phyloP scores from a whole-genome alignment of 2,797 vertebrate genomes.

The Rhinophrynus dorsalis region DNA sequence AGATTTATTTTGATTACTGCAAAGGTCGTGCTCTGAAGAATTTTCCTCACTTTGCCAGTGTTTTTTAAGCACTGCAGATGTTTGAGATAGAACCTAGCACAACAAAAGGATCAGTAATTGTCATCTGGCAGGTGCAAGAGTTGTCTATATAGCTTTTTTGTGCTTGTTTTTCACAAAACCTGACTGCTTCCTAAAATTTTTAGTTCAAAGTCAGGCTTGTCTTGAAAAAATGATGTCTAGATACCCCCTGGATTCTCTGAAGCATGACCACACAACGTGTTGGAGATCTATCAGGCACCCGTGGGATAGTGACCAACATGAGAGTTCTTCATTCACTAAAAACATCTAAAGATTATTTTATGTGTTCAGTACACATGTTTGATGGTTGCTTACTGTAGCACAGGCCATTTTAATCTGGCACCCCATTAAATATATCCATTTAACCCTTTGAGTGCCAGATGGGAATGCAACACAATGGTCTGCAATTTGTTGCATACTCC shows the following conservation, averaged over 20 bases:
- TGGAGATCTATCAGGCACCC: too few species aligned
- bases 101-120: conserved; percentile 36
- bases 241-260: too few species aligned
- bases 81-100: conserved; percentile 23
- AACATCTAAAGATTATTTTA: too few species aligned
- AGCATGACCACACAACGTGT: too few species aligned
- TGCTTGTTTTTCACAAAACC: neutral
- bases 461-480: too few species aligned
- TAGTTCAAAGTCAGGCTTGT: neutral
- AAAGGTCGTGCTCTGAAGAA: conserved; percentile 11
- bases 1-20: conserved; percentile 13
- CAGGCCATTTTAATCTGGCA: too few species aligned
- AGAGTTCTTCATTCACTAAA: neutral
- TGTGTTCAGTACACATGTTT: too few species aligned
- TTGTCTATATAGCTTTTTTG: conserved; percentile 39
- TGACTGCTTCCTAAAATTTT: neutral
- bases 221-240: neutral
- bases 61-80: conserved; percentile 44
- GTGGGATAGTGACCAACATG: neutral
- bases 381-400: too few species aligned
- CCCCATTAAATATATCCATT: too few species aligned
- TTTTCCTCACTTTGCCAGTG: neutral
- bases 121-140: conserved; percentile 17
- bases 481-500: too few species aligned
- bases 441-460: too few species aligned